phyloP scores from a whole-genome alignment of 2,113 vertebrate species.

The Corynorhinus townsendii region DNA sequence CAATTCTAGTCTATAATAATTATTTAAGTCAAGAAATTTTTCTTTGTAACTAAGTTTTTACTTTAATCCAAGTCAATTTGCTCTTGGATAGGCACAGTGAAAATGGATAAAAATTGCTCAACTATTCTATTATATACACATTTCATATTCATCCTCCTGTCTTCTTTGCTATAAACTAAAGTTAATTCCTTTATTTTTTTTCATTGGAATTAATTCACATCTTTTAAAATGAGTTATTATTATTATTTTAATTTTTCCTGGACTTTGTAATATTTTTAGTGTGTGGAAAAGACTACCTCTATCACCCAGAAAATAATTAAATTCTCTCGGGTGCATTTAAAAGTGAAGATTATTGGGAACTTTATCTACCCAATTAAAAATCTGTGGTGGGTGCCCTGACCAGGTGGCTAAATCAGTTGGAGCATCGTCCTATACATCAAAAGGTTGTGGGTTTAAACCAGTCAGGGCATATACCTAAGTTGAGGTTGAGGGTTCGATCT shows the following conservation, averaged over 20 bases:
- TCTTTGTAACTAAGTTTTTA: constrained; percentile 22
- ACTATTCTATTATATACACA: background rate
- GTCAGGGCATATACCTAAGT: background rate
- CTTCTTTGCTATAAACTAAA: background rate
- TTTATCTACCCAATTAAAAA: background rate
- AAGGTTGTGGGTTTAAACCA: no score
- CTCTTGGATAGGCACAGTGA: background rate
- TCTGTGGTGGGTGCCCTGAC: background rate
- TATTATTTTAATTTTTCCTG: background rate
- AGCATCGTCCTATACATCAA: background rate
- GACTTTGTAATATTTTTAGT: background rate
- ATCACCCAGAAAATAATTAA: background rate
- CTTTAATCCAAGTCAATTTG: constrained; percentile 7
- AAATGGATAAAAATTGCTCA: constrained; percentile 12
- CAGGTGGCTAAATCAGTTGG: background rate
- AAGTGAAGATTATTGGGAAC: background rate
- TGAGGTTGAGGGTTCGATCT: background rate
- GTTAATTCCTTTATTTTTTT: background rate
- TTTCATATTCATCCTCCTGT: background rate
- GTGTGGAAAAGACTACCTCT: background rate
- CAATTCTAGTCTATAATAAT: background rate
- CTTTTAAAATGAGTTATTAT: background rate
- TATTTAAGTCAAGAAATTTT: constrained; percentile 6
- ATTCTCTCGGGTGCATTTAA: background rate
- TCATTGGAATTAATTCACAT: background rate